Evolutionary conservation across 1,140 invertebrate species (phyloP).

Genomic region (Micrasema minimum): DNA sequence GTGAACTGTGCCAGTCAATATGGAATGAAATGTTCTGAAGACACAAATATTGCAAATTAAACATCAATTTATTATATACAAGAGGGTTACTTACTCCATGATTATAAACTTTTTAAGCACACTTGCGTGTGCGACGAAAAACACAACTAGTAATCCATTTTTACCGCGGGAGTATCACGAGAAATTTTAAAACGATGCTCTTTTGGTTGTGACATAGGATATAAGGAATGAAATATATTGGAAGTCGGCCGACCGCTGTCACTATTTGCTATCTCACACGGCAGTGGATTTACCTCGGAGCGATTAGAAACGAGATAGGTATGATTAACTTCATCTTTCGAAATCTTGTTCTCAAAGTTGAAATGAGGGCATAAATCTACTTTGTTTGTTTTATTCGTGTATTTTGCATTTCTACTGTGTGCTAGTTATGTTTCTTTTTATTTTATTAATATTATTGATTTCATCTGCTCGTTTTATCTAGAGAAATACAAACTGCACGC

Average conservation of each 20-base stretch:
- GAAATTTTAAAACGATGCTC: constrained; percentile 40
- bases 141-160: constrained; percentile 51
- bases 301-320: constrained; percentile 17
- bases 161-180: constrained; percentile 33
- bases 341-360: constrained; percentile 15
- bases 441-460: too few species aligned
- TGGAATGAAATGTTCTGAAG: neutral
- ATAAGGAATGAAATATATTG: constrained; percentile 41
- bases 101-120: constrained; percentile 42
- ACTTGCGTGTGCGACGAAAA: constrained; percentile 47
- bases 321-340: constrained; percentile 22
- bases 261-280: constrained; percentile 18
- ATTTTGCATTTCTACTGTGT: neutral
- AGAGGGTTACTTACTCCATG: constrained; percentile 50
- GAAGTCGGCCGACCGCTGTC: constrained; percentile 1
- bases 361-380: constrained; percentile 35
- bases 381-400: constrained; percentile 28
- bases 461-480: too few species aligned
- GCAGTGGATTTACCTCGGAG: neutral
- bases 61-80: neutral
- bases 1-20: neutral
- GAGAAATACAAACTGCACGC: neutral
- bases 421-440: too few species aligned
- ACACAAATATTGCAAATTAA: neutral
- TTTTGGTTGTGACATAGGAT: constrained; percentile 41